These are phyloP conservation scores for Mystacornis crossleyi DNA, from an alignment of 2,113 vertebrate species.

Conservation along the genomic window DNA sequence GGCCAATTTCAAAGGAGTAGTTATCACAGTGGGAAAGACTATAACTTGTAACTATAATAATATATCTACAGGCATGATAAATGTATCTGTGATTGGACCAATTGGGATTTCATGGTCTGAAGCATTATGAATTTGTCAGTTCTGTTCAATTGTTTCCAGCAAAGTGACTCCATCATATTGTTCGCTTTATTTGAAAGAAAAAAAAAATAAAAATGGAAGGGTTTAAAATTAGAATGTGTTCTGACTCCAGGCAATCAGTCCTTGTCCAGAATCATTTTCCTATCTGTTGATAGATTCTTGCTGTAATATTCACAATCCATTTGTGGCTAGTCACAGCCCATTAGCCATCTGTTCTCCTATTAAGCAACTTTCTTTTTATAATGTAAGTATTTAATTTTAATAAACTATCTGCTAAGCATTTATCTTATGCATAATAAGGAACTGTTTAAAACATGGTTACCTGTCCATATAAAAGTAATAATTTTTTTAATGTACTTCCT, in stretches of 20 bases:
- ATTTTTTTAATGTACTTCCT: background rate
- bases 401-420: slow-evolving; percentile 48
- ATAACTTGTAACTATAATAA: background rate
- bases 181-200: background rate
- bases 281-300: slow-evolving; percentile 56
- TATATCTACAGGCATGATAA: slow-evolving; percentile 25
- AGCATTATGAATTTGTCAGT: slow-evolving; percentile 57
- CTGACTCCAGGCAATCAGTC: slow-evolving; percentile 32
- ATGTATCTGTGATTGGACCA: slow-evolving; percentile 48
- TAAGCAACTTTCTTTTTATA: slow-evolving; percentile 53
- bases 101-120: slow-evolving; percentile 64
- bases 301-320: slow-evolving; percentile 48
- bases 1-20: background rate
- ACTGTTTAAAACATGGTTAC: background rate
- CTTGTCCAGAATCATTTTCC: slow-evolving; percentile 58
- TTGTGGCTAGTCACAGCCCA: slow-evolving; percentile 61
- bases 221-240: slow-evolving; percentile 60
- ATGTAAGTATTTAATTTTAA: slow-evolving; percentile 67
- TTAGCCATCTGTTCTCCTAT: slow-evolving; percentile 70
- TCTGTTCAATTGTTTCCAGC: slow-evolving; percentile 61
- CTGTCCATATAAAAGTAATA: background rate
- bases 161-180: slow-evolving; percentile 50
- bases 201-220: background rate
- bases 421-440: slow-evolving; percentile 12
- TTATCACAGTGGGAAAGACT: background rate